Conservation (phyloP, 92 coral and sea anemone species). For the Parazoanthus darwini region DNA sequence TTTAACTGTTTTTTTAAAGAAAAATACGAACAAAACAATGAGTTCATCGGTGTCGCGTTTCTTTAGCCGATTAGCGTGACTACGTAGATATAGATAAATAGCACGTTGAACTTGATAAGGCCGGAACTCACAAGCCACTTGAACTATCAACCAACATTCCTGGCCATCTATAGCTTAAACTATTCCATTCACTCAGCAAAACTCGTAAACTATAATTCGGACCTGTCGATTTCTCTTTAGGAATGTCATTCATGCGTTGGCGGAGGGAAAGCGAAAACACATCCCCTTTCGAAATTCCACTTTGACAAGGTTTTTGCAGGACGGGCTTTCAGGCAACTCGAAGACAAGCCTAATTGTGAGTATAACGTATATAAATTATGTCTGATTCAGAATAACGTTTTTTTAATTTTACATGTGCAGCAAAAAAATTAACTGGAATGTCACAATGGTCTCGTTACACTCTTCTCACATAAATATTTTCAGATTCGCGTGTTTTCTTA, state of each 20-base stretch:
- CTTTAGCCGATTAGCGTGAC: neutral
- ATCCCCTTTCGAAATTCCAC: constrained; percentile 86
- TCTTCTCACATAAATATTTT: no score
- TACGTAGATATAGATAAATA: neutral
- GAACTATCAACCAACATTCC: neutral
- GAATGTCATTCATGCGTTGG: constrained; percentile 87
- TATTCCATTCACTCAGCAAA: neutral
- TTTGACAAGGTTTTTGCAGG: constrained; percentile 74
- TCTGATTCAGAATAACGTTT: neutral
- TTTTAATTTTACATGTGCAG: neutral
- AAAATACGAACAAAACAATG: neutral
- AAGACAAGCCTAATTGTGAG: constrained; percentile 83
- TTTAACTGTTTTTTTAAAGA: neutral
- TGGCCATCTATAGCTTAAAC: neutral
- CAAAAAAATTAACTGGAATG: no score
- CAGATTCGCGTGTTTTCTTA: no score
- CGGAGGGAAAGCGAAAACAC: constrained; percentile 77
- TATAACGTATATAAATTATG: neutral
- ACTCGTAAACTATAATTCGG: neutral
- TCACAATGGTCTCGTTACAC: no score
- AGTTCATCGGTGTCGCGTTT: neutral
- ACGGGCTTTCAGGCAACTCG: constrained; percentile 85
- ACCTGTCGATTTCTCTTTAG: constrained; percentile 38
- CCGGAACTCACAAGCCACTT: neutral
- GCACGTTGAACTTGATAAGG: neutral